Conservation (phyloP, 30 jellyfish, hydroid and myxozoan genomes). For the Chironex yamaguchii region DNA sequence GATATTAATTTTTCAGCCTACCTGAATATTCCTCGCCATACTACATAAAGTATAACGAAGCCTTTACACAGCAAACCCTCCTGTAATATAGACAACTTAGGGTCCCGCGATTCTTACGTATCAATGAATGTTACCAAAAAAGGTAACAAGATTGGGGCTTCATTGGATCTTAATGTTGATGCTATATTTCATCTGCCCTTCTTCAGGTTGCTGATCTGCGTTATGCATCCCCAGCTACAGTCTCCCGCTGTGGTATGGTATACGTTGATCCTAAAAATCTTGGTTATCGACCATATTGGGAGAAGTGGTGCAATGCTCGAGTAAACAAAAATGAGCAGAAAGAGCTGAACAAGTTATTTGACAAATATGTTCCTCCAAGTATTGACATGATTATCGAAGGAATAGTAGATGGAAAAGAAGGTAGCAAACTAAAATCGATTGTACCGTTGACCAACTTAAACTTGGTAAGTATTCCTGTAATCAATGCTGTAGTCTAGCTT, state of each 20-base stretch:
- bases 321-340: constrained; percentile 79
- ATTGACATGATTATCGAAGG: constrained; percentile 95
- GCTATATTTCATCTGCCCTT: too few species aligned
- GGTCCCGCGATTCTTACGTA: too few species aligned
- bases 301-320: constrained; percentile 87
- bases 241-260: constrained; percentile 99
- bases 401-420: constrained; percentile 94
- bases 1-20: too few species aligned
- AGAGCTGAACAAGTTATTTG: constrained; percentile 67
- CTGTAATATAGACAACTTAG: too few species aligned
- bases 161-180: too few species aligned
- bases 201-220: constrained; percentile 92
- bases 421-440: constrained; percentile 70
- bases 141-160: too few species aligned
- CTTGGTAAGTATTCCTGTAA: constrained; percentile 69
- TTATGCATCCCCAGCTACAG: constrained; percentile 99
- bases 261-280: constrained; percentile 99
- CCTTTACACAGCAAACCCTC: too few species aligned
- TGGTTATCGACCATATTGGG: constrained; percentile 97
- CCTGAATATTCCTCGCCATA: too few species aligned
- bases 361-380: constrained; percentile 87
- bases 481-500: background rate
- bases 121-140: too few species aligned
- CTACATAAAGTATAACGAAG: too few species aligned
- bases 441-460: constrained; percentile 94